A percentile compares a stretch with the other conserved stretches of the same genome.
phyloP scores from a whole-genome alignment of 92 coral and sea anemone genomes.

The Heteractis magnifica region DNA sequence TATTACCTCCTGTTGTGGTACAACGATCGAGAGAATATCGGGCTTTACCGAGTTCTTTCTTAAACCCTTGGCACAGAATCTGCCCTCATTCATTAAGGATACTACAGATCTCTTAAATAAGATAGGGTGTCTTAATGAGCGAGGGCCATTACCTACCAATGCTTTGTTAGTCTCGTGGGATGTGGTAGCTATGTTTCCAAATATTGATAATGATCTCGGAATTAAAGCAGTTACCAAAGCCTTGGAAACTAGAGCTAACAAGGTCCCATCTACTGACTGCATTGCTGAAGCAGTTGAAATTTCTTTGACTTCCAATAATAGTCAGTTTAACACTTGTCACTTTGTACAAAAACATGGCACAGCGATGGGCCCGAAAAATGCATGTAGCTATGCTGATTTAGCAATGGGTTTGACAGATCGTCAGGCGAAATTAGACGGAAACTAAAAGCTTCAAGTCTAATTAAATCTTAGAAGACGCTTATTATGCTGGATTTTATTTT shows the following conservation, averaged over 20 bases:
- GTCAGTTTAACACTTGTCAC: too few relatives aligned
- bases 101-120: slow-evolving; percentile 5
- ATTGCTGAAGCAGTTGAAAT: neutral
- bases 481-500: too few relatives aligned
- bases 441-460: too few relatives aligned
- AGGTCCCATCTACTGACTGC: slow-evolving; percentile 27
- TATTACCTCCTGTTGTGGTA: slow-evolving; percentile 48
- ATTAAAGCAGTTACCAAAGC: slow-evolving; percentile 4
- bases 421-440: too few relatives aligned
- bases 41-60: neutral
- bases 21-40: slow-evolving; percentile 34
- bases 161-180: slow-evolving; percentile 36
- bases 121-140: slow-evolving; percentile 9
- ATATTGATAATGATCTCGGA: slow-evolving; percentile 7
- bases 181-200: slow-evolving; percentile 29
- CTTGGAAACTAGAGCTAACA: slow-evolving; percentile 10
- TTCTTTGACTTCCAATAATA: too few relatives aligned
- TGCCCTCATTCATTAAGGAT: too few relatives aligned
- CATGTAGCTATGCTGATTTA: too few relatives aligned
- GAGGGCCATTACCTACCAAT: slow-evolving; percentile 22
- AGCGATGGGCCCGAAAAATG: too few relatives aligned
- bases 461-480: too few relatives aligned
- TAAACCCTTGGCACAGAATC: too few relatives aligned
- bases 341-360: too few relatives aligned
- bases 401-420: too few relatives aligned